phyloP scores from a whole-genome alignment of 2,113 vertebrate species.

The Hemiscyllium ocellatum region DNA sequence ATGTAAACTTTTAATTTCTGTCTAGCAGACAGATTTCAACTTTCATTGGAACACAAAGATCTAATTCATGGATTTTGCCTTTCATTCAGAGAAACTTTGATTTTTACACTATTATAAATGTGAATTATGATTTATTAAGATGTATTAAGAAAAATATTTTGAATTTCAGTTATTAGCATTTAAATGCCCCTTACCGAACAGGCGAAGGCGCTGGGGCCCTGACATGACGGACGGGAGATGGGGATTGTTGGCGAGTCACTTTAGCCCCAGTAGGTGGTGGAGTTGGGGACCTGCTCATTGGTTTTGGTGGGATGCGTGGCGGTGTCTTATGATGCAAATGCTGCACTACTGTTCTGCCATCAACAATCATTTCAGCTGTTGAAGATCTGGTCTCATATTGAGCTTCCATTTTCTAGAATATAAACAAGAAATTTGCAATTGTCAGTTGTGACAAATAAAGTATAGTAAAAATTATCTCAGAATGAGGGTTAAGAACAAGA shows the following conservation, averaged over 20 bases:
- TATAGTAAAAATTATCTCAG: background rate
- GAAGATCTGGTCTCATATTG: constrained; percentile 76
- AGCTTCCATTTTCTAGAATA: constrained; percentile 73
- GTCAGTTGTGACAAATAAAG: background rate
- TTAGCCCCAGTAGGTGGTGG: constrained; percentile 68
- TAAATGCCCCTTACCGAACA: constrained; percentile 69
- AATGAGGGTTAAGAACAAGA: background rate
- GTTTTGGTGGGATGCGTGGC: constrained; percentile 83
- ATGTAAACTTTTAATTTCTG: background rate
- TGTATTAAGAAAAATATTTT: background rate
- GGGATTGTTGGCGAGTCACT: constrained; percentile 83
- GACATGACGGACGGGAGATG: constrained; percentile 89
- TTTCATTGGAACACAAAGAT: background rate
- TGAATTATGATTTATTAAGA: background rate
- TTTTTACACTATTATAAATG: background rate
- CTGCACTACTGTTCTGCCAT: constrained; percentile 64
- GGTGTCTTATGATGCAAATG: constrained; percentile 87
- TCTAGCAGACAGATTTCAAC: background rate
- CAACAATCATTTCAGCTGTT: constrained; percentile 78
- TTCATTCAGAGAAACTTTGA: background rate
- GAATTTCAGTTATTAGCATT: constrained; percentile 21
- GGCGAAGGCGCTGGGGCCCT: constrained; percentile 81
- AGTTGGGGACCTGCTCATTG: constrained; percentile 81
- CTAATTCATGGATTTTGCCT: background rate
- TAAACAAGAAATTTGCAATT: background rate